Conservation (phyloP, 2,888 invertebrate genomes). For the Chloromyia formosa region DNA sequence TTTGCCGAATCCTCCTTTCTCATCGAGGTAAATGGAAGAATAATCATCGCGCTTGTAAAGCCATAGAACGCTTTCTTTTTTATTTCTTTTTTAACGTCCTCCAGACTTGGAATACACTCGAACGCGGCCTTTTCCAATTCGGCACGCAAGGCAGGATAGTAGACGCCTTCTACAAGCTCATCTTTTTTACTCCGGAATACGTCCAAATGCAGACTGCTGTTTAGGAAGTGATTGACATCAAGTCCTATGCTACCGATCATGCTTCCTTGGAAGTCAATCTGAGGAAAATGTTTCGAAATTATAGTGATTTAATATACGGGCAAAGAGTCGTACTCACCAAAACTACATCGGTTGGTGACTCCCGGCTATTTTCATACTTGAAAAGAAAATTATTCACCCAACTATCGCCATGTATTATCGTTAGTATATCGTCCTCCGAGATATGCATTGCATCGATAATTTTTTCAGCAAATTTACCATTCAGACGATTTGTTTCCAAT, state of each 20-base stretch:
- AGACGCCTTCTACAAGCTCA: constrained; percentile 55
- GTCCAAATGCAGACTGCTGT: constrained; percentile 57
- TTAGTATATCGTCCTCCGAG: constrained; percentile 51
- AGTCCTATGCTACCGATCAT: constrained; percentile 61
- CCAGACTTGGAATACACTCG: constrained; percentile 54
- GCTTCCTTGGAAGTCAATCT: constrained; percentile 61
- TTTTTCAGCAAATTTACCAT: constrained; percentile 56
- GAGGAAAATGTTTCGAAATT: neutral
- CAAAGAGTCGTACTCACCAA: too few species aligned
- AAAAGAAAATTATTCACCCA: constrained; percentile 64
- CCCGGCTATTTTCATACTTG: constrained; percentile 54
- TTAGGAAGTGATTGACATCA: constrained; percentile 62
- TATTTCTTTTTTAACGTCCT: constrained; percentile 58
- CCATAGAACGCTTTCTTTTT: constrained; percentile 58
- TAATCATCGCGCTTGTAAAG: constrained; percentile 61
- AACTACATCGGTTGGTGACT: neutral
- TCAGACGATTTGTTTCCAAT: constrained; percentile 55
- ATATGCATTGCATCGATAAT: neutral
- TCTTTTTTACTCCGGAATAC: constrained; percentile 55
- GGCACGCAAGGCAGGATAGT: constrained; percentile 53
- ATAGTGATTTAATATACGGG: too few species aligned
- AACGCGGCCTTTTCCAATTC: constrained; percentile 51
- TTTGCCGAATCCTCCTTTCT: constrained; percentile 59
- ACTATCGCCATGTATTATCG: constrained; percentile 63
- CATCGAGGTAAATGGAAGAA: constrained; percentile 62